phyloP scores from a whole-genome alignment of 2,113 vertebrate species.

The Daubentonia madagascariensis region DNA sequence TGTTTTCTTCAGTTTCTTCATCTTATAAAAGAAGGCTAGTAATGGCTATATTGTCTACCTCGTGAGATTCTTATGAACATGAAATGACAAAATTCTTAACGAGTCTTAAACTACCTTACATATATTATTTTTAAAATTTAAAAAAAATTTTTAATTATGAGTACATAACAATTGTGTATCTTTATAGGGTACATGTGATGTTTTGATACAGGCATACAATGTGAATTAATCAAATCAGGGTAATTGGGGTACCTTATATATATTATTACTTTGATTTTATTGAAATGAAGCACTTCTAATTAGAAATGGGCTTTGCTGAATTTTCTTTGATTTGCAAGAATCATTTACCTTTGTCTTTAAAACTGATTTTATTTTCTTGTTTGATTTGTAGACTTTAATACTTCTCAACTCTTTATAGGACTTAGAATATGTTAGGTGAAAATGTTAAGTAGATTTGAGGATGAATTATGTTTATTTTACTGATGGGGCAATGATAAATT shows the following conservation, averaged over 20 bases:
- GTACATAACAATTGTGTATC: no score
- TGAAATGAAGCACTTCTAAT: neutral
- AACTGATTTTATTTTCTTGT: constrained; percentile 20
- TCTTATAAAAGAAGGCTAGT: constrained; percentile 18
- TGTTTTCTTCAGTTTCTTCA: constrained; percentile 55
- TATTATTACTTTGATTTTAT: constrained; percentile 22
- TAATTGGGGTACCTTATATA: neutral
- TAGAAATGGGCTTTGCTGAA: constrained; percentile 10
- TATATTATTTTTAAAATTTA: neutral
- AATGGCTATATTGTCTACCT: constrained; percentile 1
- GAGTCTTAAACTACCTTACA: constrained; percentile 25
- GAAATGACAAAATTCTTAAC: constrained; percentile 23
- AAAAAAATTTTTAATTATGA: no score
- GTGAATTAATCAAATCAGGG: no score
- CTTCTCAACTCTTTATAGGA: neutral
- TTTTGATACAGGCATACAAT: no score
- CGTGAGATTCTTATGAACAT: neutral
- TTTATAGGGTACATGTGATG: no score
- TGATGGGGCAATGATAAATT: constrained; percentile 24
- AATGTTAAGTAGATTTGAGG: constrained; percentile 49
- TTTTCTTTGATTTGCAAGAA: constrained; percentile 44
- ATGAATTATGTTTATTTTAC: constrained; percentile 40
- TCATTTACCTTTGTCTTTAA: constrained; percentile 23
- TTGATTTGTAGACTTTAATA: constrained; percentile 46
- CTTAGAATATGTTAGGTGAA: constrained; percentile 31